Conservation (phyloP, 2,797 vertebrate species). For the Oryzias sinensis region DNA sequence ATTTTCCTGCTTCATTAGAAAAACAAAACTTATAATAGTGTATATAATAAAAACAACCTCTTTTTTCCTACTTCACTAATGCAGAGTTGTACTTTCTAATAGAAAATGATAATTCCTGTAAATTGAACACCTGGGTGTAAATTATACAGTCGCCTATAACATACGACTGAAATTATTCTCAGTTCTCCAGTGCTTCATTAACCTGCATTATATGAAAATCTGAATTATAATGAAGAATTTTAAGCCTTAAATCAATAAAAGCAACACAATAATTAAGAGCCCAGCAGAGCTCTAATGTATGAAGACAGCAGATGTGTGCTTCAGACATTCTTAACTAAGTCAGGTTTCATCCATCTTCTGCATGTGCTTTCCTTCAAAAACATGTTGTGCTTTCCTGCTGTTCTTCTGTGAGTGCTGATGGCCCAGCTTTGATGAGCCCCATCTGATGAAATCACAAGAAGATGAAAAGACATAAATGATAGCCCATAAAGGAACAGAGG, state of each 20-base stretch:
- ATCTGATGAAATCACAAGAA: slow-evolving; percentile 52
- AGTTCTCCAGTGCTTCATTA: background rate
- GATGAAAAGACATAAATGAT: slow-evolving; percentile 59
- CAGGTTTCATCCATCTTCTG: background rate
- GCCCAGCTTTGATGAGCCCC: slow-evolving; percentile 50
- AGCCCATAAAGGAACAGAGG: slow-evolving; percentile 40
- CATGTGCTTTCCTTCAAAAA: slow-evolving; percentile 22
- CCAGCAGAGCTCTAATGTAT: background rate
- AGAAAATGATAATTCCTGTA: background rate
- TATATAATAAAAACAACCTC: no score
- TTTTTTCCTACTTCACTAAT: no score
- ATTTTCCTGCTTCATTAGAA: no score
- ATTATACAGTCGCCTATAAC: background rate
- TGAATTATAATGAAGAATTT: background rate
- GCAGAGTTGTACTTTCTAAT: no score
- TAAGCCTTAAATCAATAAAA: slow-evolving; percentile 1
- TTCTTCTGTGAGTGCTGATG: slow-evolving; percentile 26
- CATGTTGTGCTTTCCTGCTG: slow-evolving; percentile 12
- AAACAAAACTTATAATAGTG: no score
- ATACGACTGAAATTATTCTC: background rate
- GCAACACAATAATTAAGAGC: background rate
- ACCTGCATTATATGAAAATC: background rate
- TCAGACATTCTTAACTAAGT: background rate
- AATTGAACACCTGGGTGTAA: background rate
- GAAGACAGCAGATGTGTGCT: slow-evolving; percentile 1